A percentile compares a stretch with the other conserved stretches of the same genome.
These are phyloP conservation scores for Anodontia alba DNA, from an alignment of 2,888 invertebrate genomes.

Conservation along the genomic window DNA sequence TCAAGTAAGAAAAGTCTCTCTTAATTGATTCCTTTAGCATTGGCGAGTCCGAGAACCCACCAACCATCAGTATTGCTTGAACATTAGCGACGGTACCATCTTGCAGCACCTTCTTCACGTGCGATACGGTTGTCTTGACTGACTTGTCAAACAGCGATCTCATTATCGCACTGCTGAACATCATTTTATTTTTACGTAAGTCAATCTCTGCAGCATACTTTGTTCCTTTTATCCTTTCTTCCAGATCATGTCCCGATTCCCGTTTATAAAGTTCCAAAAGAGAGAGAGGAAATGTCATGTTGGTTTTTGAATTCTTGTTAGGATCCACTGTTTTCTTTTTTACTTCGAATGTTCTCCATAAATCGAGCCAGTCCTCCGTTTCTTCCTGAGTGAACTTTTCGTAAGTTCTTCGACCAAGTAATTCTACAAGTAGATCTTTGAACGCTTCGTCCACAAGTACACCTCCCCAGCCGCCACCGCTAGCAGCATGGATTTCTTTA, in stretches of 20 bases:
- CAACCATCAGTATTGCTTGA: slow-evolving; percentile 20
- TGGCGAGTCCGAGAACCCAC: slow-evolving; percentile 31
- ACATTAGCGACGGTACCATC: not conserved
- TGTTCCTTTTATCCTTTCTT: not conserved
- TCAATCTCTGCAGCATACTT: not conserved
- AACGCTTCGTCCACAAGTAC: slow-evolving; percentile 20
- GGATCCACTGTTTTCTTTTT: slow-evolving; percentile 14
- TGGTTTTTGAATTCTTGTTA: not conserved
- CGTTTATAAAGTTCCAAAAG: slow-evolving; percentile 20
- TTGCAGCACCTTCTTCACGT: not conserved
- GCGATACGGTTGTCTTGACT: not conserved
- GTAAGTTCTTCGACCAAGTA: slow-evolving; percentile 27
- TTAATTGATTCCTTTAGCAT: slow-evolving; percentile 27
- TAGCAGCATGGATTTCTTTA: slow-evolving; percentile 21
- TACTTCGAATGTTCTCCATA: slow-evolving; percentile 18
- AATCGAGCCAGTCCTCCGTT: slow-evolving; percentile 2
- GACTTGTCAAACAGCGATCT: slow-evolving; percentile 15
- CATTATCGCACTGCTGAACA: not conserved
- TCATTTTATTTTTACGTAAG: not conserved
- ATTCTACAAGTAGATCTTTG: not conserved
- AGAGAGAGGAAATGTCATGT: slow-evolving; percentile 13
- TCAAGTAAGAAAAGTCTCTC: slow-evolving; percentile 1
- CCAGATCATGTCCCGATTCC: not conserved
- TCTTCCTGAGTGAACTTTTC: slow-evolving; percentile 1
- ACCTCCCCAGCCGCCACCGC: slow-evolving; percentile 25